phyloP scores from a whole-genome alignment of 2,797 vertebrate species.

The Netta rufina region DNA sequence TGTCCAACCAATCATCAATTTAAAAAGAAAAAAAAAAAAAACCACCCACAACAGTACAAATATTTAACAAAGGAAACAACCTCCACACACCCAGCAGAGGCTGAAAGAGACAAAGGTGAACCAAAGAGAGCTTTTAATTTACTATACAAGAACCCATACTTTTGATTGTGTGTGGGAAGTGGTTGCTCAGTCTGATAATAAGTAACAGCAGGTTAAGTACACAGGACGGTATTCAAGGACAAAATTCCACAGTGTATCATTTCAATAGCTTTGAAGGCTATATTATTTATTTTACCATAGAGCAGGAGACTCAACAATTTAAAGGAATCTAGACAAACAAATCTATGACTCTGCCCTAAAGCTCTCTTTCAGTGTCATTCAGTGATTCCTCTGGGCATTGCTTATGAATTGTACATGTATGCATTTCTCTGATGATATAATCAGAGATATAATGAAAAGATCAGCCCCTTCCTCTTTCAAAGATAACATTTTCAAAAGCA shows the following conservation, averaged over 20 bases:
- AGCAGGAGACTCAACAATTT: background rate
- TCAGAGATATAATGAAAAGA: background rate
- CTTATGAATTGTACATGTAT: background rate
- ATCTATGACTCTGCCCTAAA: background rate
- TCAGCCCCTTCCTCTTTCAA: background rate
- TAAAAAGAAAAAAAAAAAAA: background rate
- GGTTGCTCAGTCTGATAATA: background rate
- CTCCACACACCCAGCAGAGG: background rate
- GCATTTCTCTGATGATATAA: background rate
- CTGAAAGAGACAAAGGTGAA: background rate
- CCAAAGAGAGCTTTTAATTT: background rate
- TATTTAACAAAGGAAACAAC: background rate
- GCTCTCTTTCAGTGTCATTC: background rate
- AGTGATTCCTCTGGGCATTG: background rate
- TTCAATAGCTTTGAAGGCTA: background rate
- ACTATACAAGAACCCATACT: background rate
- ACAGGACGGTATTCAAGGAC: background rate
- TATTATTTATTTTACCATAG: background rate
- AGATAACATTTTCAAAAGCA: background rate
- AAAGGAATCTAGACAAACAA: background rate
- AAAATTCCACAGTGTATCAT: background rate
- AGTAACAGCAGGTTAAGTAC: background rate
- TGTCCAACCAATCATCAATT: background rate
- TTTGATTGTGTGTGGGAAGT: background rate
- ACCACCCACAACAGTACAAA: background rate